Conservation (phyloP, 1,140 invertebrate species). For the Latrodectus geometricus region DNA sequence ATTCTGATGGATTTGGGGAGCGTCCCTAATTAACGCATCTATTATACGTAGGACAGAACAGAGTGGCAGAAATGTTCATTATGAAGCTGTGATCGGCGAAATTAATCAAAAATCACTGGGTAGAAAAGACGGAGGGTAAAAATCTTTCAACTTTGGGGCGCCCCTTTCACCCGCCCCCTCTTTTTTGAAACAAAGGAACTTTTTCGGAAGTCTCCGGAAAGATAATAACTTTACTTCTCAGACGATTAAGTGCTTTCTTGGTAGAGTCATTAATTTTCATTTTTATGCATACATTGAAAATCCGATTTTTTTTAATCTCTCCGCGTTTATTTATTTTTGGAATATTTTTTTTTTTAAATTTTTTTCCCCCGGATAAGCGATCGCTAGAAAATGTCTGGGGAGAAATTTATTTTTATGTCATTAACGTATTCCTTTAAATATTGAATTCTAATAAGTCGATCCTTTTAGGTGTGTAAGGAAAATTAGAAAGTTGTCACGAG, state of each 20-base stretch:
- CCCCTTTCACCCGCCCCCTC: neutral
- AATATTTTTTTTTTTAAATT: slow-evolving; percentile 22
- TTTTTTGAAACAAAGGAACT: slow-evolving; percentile 42
- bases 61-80: slow-evolving; percentile 11
- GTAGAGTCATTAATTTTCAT: slow-evolving; percentile 59
- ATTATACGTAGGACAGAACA: neutral
- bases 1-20: neutral
- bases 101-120: slow-evolving; percentile 59
- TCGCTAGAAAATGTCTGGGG: neutral
- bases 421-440: slow-evolving; percentile 62
- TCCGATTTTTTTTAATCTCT: slow-evolving; percentile 48
- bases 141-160: slow-evolving; percentile 33
- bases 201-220: slow-evolving; percentile 38
- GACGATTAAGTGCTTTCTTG: slow-evolving; percentile 61
- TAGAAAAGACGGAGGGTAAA: slow-evolving; percentile 21
- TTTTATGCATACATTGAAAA: slow-evolving; percentile 60
- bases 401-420: slow-evolving; percentile 57
- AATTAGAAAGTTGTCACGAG: slow-evolving; percentile 58
- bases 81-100: slow-evolving; percentile 13
- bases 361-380: neutral
- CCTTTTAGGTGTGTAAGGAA: slow-evolving; percentile 54
- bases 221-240: slow-evolving; percentile 61
- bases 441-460: slow-evolving; percentile 61
- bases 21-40: neutral
- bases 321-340: slow-evolving; percentile 2